Evolutionary conservation across 2,888 invertebrate species (phyloP).

Genomic region (Harpagoxenus sublaevis): DNA sequence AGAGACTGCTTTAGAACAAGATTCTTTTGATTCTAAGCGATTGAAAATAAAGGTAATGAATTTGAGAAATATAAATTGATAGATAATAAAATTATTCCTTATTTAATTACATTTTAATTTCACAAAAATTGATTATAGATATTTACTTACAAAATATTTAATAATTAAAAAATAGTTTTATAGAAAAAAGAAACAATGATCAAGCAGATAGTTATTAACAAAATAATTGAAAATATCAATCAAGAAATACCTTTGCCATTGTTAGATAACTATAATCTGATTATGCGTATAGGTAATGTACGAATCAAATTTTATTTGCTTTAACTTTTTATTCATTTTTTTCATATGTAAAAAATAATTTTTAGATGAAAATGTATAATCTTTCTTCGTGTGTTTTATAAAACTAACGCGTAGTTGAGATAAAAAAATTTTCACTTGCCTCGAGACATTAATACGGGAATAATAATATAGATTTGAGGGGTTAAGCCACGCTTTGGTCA

Average conservation of each 20-base stretch:
- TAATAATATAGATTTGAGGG: slow-evolving; percentile 49
- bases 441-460: slow-evolving; percentile 23
- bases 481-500: slow-evolving; percentile 54
- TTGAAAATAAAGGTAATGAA: not conserved
- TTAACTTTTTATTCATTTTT: not conserved
- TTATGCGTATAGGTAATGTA: not conserved
- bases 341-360: not conserved
- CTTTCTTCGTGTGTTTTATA: not conserved
- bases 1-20: not conserved
- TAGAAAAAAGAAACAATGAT: not conserved
- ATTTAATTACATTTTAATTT: slow-evolving; percentile 7
- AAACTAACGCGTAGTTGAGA: not conserved
- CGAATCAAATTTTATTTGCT: not conserved
- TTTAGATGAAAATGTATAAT: not conserved
- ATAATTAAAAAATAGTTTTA: not conserved
- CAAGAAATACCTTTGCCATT: not conserved
- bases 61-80: not conserved
- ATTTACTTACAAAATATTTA: not conserved
- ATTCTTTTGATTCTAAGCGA: not conserved
- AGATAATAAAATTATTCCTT: not conserved
- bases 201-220: not conserved
- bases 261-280: not conserved
- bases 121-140: not conserved
- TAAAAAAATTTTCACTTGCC: slow-evolving; percentile 41
- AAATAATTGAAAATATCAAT: not conserved